Conservation (phyloP, 2,797 vertebrate species). For the Crax fasciolata region DNA sequence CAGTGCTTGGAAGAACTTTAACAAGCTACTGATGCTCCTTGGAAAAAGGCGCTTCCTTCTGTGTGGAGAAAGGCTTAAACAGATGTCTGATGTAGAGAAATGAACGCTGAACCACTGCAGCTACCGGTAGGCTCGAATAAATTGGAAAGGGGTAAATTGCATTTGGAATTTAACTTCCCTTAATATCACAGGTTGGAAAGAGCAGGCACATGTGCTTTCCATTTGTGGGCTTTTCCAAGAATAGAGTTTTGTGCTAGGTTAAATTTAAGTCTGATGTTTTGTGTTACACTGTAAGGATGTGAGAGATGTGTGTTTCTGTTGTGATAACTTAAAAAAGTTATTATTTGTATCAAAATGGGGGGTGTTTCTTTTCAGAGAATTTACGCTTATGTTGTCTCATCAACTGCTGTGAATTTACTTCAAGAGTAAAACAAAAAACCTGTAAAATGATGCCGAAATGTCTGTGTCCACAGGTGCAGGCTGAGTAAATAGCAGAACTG, state of each 20-base stretch:
- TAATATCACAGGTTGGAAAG: neutral
- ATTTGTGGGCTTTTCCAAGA: neutral
- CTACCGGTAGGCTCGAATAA: neutral
- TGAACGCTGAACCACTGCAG: accelerated
- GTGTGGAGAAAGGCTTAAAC: accelerated
- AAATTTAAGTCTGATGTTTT: neutral
- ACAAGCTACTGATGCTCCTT: neutral
- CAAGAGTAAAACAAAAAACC: neutral
- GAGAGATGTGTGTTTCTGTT: neutral
- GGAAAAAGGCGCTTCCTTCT: too few species aligned
- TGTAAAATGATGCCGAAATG: neutral
- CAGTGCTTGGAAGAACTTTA: neutral
- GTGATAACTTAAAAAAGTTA: neutral
- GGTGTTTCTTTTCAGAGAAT: neutral
- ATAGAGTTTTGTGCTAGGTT: neutral
- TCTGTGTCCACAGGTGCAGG: neutral
- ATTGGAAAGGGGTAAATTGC: neutral
- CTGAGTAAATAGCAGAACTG: neutral
- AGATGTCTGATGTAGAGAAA: neutral
- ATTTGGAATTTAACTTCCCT: neutral
- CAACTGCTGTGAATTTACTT: neutral
- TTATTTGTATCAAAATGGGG: neutral
- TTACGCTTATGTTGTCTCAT: neutral
- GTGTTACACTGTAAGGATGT: neutral
- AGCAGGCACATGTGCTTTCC: neutral